Evolutionary conservation across 1,140 invertebrate genomes (phyloP).

Genomic region (Ostrea edulis): DNA sequence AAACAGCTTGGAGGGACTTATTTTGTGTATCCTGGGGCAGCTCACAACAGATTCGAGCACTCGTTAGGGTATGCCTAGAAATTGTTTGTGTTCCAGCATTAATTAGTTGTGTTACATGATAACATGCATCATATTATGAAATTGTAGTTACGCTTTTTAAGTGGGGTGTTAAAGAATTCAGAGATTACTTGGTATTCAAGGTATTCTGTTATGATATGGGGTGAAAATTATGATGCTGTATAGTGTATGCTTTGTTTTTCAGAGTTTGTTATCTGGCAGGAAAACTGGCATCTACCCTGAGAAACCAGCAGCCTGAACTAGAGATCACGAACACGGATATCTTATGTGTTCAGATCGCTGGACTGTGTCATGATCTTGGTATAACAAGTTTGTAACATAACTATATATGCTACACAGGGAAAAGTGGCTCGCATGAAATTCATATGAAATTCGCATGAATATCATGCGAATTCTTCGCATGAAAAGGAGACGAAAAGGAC

Average conservation of each 20-base stretch:
- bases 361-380: constrained; percentile 79
- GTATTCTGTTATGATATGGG: no score
- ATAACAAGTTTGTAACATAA: not conserved
- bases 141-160: no score
- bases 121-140: no score
- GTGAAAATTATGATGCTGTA: no score
- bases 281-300: constrained; percentile 74
- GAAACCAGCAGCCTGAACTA: constrained; percentile 79
- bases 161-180: no score
- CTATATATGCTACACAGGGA: no score
- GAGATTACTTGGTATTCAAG: no score
- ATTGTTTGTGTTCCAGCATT: not conserved
- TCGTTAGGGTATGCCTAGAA: constrained; percentile 81
- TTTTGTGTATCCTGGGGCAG: constrained; percentile 83
- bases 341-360: constrained; percentile 83
- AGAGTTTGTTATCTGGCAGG: constrained; percentile 80
- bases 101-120: not conserved
- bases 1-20: constrained; percentile 82
- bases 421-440: no score
- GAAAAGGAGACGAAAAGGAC: no score
- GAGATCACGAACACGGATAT: constrained; percentile 79
- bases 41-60: constrained; percentile 84
- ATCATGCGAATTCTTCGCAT: no score
- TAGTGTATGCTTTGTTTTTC: constrained; percentile 38
- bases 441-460: no score